Evolutionary conservation across 1,140 invertebrate species (phyloP).

Genomic region (Carposina sasakii): DNA sequence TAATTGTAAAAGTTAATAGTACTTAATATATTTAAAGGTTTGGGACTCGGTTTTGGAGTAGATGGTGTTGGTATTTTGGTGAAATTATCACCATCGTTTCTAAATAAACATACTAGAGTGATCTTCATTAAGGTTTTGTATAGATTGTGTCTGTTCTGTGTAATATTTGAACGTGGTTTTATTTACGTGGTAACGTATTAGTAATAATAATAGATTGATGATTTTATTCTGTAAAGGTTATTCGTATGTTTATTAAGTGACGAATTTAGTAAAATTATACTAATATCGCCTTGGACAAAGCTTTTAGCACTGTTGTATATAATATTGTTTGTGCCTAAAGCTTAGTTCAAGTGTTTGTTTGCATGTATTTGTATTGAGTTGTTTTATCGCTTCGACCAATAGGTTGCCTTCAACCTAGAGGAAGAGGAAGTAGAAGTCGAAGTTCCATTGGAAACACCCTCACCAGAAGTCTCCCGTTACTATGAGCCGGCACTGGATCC

Average conservation of each 20-base stretch:
- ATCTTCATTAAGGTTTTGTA: conserved; percentile 8
- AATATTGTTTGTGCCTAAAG: conserved; percentile 37
- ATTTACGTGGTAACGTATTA: too few species aligned
- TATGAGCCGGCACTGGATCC: conserved; percentile 52
- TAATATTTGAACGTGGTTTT: conserved; percentile 3
- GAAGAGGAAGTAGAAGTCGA: conserved; percentile 30
- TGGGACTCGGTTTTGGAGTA: conserved; percentile 36
- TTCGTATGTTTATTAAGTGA: conserved; percentile 54
- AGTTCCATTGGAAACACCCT: conserved; percentile 30
- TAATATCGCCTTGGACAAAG: conserved; percentile 58
- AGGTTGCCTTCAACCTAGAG: conserved; percentile 43
- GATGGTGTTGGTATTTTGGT: conserved; percentile 72
- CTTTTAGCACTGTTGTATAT: conserved; percentile 39
- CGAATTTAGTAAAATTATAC: conserved; percentile 27
- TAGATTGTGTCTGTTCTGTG: conserved; percentile 4
- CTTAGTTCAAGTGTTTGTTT: conserved; percentile 55
- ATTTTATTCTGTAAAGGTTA: too few species aligned
- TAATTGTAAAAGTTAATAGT: conserved; percentile 18
- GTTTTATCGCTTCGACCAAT: conserved; percentile 57
- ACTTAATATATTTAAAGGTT: conserved; percentile 33
- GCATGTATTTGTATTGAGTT: conserved; percentile 59
- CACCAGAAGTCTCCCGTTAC: conserved; percentile 35
- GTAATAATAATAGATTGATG: too few species aligned
- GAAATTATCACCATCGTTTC: conserved; percentile 40
- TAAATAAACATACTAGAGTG: conserved; percentile 58